Percentiles rank a stretch among this genome's conserved stretches.
Evolutionary conservation across 2,888 invertebrate species (phyloP).

Genomic region (Leucoptera coffeella): DNA sequence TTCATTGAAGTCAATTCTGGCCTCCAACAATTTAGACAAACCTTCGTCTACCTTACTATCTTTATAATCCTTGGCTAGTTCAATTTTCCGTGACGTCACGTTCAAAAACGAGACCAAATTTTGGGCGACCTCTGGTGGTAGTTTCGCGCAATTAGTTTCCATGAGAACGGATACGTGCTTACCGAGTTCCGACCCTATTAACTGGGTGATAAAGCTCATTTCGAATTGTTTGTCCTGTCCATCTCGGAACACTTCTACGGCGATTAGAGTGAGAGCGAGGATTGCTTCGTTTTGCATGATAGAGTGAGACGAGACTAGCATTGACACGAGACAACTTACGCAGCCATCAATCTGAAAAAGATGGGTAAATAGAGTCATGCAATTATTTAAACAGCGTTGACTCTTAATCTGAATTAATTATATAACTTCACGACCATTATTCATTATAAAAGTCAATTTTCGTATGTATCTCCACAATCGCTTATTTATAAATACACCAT

Average conservation of each 20-base stretch:
- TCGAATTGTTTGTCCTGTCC: conserved; percentile 15
- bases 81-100: conserved; percentile 27
- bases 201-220: conserved; percentile 18
- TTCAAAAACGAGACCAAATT: conserved; percentile 44
- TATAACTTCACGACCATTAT: no score
- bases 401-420: no score
- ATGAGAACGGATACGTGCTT: conserved; percentile 39
- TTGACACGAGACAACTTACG: conserved; percentile 68
- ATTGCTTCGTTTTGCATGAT: conserved; percentile 86
- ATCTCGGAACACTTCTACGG: conserved; percentile 19
- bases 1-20: conserved; percentile 21
- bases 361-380: no score
- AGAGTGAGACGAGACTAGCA: conserved; percentile 77
- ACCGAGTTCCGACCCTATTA: conserved; percentile 47
- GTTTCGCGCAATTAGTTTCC: conserved; percentile 35
- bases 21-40: conserved; percentile 21
- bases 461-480: no score
- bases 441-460: no score
- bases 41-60: conserved; percentile 23
- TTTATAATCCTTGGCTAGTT: conserved; percentile 23
- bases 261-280: conserved; percentile 62
- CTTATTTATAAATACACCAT: no score
- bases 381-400: no score
- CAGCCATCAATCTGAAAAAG: conserved; percentile 57
- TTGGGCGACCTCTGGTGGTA: conserved; percentile 41